Base-by-base conservation (phyloP, 2,113 vertebrate species). In the Meriones unguiculatus region DNA sequence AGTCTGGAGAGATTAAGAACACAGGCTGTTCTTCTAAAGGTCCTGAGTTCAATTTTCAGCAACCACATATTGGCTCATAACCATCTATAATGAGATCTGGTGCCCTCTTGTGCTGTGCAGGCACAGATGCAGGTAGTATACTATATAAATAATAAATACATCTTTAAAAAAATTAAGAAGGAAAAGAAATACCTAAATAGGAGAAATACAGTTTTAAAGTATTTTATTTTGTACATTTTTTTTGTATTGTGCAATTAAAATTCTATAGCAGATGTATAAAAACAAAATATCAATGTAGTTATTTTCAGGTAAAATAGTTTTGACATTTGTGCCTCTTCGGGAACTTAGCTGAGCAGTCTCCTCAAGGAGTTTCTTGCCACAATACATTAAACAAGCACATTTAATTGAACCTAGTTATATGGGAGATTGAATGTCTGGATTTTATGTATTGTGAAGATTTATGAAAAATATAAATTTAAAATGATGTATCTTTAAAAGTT, bases 381-480 rank as follows among this genome's bases (percentile, higher is more conserved):
- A 93, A 89, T 65, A 76, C 80, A 94, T 93, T 77, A 76, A 97
- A 97, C 77, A 97, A 95, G 46, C 25, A 90, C 87, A 84, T 97
- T 22, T 95, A 96, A 95, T 96, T 96, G 65, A 89, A 93, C n/a
- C 8, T 59, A 72, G 22, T 93, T 82, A 73, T 97, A 96, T 4
- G 95, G 87, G 89, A 96, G 90, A 97, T 84, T 95, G 94, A 96
- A 70, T 97, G 67, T 95, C 62, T 89, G 54, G 38, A 89, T 93
- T 97, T 98, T 97, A 93, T 95, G 67, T 77, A 78, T 96, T 95
- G 46, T 82, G 95, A 97, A 96, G 7, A 90, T 82, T 97, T 98
- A 96, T 96, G 90, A 87, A 24, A 97, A 89, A 97, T 73, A 72
- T 80, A 91, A 89, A 93, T 69, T 95, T 91, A 57, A 95, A 97